A percentile compares a stretch with the other conserved stretches of the same genome.
phyloP scores from a whole-genome alignment of 2,888 invertebrate genomes.

The Drosophila putrida region DNA sequence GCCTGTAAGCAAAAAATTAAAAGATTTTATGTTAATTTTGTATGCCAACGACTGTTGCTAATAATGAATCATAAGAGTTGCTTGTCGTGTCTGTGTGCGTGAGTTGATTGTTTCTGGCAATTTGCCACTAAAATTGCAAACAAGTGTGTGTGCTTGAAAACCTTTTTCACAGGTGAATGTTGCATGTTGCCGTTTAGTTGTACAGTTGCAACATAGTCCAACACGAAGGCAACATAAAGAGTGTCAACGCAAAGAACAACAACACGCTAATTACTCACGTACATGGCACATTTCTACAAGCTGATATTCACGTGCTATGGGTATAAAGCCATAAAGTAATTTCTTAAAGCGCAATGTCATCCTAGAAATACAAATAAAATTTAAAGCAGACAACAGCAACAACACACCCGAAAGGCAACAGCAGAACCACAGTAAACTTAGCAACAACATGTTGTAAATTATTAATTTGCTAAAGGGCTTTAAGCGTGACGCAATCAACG shows the following conservation, averaged over 20 bases:
- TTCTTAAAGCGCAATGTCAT: conserved; percentile 81
- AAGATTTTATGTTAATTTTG: not conserved
- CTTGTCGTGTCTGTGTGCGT: not conserved
- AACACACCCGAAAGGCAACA: conserved; percentile 2
- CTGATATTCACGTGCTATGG: conserved; percentile 82
- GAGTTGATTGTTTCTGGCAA: conserved; percentile 21
- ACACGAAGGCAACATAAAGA: not conserved
- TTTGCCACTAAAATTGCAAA: not conserved
- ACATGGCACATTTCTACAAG: conserved; percentile 81
- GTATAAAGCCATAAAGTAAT: conserved; percentile 83
- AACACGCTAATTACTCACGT: conserved; percentile 71
- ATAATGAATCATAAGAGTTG: conserved; percentile 3
- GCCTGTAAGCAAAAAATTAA: conserved; percentile 61
- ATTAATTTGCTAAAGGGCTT: conserved; percentile 34
- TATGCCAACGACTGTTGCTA: conserved; percentile 29
- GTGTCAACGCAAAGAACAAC: conserved; percentile 30
- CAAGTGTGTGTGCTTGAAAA: conserved; percentile 12
- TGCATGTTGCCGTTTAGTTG: conserved; percentile 25
- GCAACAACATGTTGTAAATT: conserved; percentile 34
- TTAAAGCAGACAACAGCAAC: conserved; percentile 23
- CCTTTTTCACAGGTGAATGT: conserved; percentile 24
- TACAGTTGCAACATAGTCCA: conserved; percentile 41
- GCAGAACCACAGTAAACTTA: conserved; percentile 2
- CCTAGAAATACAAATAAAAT: conserved; percentile 71
- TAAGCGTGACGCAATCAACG: not conserved